Conservation (phyloP, 1,140 invertebrate species). For the Leptopilina boulardi region DNA sequence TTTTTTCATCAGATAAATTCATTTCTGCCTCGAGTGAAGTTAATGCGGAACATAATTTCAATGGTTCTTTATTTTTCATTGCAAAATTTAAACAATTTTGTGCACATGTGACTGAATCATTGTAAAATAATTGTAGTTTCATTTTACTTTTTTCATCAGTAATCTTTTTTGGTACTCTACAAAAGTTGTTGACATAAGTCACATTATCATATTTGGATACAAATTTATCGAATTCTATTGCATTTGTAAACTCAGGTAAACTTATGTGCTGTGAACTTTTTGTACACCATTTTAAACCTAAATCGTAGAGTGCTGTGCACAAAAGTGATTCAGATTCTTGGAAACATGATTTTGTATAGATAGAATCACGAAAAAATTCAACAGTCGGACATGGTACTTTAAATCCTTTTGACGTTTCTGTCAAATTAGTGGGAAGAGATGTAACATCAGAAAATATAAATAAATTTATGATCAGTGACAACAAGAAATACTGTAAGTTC, state of each 20-base stretch:
- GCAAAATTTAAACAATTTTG: neutral
- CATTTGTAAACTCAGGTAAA: neutral
- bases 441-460: neutral
- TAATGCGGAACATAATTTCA: conserved; percentile 10
- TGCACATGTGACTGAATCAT: neutral
- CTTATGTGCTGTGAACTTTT: neutral
- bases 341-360: conserved; percentile 33
- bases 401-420: neutral
- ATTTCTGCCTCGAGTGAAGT: neutral
- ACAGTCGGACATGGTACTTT: neutral
- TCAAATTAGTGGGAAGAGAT: neutral
- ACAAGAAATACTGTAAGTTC: neutral
- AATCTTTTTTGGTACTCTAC: neutral
- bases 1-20: too few species aligned
- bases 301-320: conserved; percentile 52
- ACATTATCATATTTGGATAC: neutral
- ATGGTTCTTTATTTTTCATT: neutral
- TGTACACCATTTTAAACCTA: conserved; percentile 43
- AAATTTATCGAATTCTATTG: neutral
- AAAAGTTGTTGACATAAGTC: neutral
- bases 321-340: neutral
- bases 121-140: neutral
- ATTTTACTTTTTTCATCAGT: neutral
- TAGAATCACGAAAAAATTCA: conserved; percentile 38
- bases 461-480: neutral